Percentiles rank a stretch among this genome's conserved stretches.
These are phyloP conservation scores for Beaufortia kweichowensis DNA, from an alignment of 2,113 vertebrate species.

Conservation along the genomic window DNA sequence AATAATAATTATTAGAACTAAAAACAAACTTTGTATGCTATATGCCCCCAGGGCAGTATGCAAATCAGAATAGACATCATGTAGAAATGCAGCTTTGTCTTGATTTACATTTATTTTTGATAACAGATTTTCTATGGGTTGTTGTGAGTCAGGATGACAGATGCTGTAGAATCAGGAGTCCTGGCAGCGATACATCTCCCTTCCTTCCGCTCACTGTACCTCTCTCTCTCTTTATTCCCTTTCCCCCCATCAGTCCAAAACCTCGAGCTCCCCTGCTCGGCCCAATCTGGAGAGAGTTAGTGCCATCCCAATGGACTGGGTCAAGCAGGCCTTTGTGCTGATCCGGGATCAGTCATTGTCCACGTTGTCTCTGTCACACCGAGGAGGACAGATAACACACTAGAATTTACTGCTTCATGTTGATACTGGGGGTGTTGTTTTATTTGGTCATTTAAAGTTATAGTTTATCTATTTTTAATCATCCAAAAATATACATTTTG, in stretches of 20 bases:
- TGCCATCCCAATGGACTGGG: constrained; percentile 48
- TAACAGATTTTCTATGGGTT: constrained; percentile 43
- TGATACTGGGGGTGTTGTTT: too few relatives aligned
- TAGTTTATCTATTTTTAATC: background rate
- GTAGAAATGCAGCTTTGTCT: background rate
- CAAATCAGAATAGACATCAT: background rate
- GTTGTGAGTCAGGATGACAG: constrained; percentile 55
- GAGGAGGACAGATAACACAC: constrained; percentile 1
- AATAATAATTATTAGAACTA: too few relatives aligned
- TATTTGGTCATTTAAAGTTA: background rate
- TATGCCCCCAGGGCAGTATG: background rate
- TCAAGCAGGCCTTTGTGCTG: constrained; percentile 10
- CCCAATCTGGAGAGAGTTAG: constrained; percentile 60
- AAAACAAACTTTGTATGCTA: too few relatives aligned
- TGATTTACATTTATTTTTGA: constrained; percentile 6
- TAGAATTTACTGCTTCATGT: too few relatives aligned
- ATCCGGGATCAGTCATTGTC: constrained; percentile 25
- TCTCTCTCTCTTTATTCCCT: constrained; percentile 33
- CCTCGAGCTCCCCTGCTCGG: constrained; percentile 54
- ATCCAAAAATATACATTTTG: too few relatives aligned
- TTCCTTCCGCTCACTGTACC: constrained; percentile 42
- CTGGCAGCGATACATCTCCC: constrained; percentile 50
- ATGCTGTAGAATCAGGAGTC: constrained; percentile 60
- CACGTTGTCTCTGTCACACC: background rate
- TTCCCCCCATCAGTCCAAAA: constrained; percentile 51